Percentiles rank a stretch among this genome's conserved stretches.
Conservation (phyloP, 2,797 vertebrate species). For the Lagocephalus sceleratus region DNA sequence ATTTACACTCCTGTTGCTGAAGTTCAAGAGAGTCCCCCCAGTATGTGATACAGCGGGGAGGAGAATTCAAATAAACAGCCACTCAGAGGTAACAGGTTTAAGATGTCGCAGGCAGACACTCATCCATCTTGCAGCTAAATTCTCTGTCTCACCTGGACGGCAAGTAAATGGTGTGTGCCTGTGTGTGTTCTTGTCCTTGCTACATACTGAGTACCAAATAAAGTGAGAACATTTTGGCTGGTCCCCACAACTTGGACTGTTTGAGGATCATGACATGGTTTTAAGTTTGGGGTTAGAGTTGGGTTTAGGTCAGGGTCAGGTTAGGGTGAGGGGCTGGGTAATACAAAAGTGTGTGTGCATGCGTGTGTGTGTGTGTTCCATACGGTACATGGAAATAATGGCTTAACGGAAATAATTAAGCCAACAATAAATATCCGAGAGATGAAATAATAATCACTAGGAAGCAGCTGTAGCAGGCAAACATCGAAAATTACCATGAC, state of each 20-base stretch:
- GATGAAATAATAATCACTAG: conserved; percentile 74
- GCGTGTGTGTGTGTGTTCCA: conserved; percentile 12
- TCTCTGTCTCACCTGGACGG: conserved; percentile 64
- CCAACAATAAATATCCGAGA: conserved; percentile 68
- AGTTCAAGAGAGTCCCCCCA: conserved; percentile 67
- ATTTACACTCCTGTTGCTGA: conserved; percentile 69
- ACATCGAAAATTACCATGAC: conserved; percentile 35
- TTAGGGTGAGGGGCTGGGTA: no score
- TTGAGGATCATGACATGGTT: no score
- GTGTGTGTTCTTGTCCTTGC: no score
- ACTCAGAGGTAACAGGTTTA: conserved; percentile 77
- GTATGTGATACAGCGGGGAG: conserved; percentile 62
- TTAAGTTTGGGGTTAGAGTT: no score
- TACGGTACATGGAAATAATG: no score
- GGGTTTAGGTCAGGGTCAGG: no score
- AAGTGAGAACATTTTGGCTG: no score
- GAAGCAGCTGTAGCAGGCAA: conserved; percentile 61
- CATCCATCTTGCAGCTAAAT: conserved; percentile 68
- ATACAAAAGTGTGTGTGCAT: no score
- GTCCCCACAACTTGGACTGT: no score
- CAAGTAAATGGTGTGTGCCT: conserved; percentile 40
- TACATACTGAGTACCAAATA: no score
- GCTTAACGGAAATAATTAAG: conserved; percentile 75
- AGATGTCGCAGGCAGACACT: conserved; percentile 73
- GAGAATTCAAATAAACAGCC: conserved; percentile 78